Base-by-base conservation (phyloP, 2,888 invertebrate species). In the Drosophila meridionalis region DNA sequence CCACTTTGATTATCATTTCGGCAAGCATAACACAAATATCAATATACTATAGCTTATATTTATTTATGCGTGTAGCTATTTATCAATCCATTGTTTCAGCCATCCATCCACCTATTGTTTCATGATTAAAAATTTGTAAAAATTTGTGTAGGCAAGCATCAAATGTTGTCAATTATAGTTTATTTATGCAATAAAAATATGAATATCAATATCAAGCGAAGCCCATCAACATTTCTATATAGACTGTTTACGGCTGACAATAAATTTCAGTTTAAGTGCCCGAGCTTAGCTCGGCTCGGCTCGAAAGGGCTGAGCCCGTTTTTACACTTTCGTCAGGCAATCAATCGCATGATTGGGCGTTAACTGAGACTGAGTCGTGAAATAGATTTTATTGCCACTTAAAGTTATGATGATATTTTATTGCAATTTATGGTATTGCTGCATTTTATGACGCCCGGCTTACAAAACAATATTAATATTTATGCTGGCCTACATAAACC, bases 401-500 rank as follows among this genome's bases (percentile, higher is more conserved):
- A 69, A 70, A 55, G 69, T 55, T 71, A 76, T 76, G 62, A 67
- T 68, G 48, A 67, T 64, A 66, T 76, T 73, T 72, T 66, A 76
- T 78, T 61, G 67, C 65, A 73, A 65, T 73, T 76, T 73, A 74
- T 66, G 67, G 50, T 48, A 40, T 60, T 62, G 67, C 48, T 73
- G 68, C 47, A 71, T 79, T 80, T 81, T 65, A 84, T 72, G 75
- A 61, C 73, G 68, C 32, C 69, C 57, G 38, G 71, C 71, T 87
- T 86, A 75, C 89, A 74, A 83, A 83, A 84, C 60, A 32, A 62
- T 73, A 83, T 81, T 73, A 72, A 87, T 84, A 79, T 86, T 76
- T 69, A 84, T 89, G 84, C 62, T 89, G 85, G 76, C 85, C 88
- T 77, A 85, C 85, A 87, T 83, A 73, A 58, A 73, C 63, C 75